These are phyloP conservation scores for Drosophila diplacantha DNA, from an alignment of 2,888 invertebrate genomes.

Conservation along the genomic window DNA sequence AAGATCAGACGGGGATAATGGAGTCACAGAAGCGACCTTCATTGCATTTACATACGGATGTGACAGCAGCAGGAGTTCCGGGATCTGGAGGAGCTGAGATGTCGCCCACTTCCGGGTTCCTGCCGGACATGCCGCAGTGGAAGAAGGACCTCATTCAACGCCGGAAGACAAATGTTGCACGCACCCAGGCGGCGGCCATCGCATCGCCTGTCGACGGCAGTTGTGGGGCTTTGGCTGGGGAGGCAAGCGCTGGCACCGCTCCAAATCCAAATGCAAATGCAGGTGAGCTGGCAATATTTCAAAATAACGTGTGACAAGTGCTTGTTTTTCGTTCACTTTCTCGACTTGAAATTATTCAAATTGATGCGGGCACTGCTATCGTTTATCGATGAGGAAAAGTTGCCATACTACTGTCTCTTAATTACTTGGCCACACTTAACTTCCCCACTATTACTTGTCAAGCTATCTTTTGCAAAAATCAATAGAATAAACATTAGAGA, in stretches of 20 bases:
- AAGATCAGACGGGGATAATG: constrained; percentile 32
- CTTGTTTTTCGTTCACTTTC: neutral
- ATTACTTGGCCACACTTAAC: neutral
- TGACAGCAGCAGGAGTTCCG: constrained; percentile 8
- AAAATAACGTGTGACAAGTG: neutral
- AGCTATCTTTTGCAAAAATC: neutral
- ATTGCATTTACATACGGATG: constrained; percentile 34
- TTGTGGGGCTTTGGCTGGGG: constrained; percentile 51
- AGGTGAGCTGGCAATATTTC: constrained; percentile 45
- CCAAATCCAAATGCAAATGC: constrained; percentile 44
- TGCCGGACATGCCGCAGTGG: constrained; percentile 85
- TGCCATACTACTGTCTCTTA: neutral
- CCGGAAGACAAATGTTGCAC: constrained; percentile 78
- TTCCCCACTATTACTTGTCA: neutral
- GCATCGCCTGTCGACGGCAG: constrained; percentile 45
- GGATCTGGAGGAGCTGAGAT: constrained; percentile 34
- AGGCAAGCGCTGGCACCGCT: constrained; percentile 22
- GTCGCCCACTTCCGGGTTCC: constrained; percentile 53
- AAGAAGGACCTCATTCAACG: constrained; percentile 89
- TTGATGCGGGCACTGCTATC: neutral
- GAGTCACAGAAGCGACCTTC: constrained; percentile 43
- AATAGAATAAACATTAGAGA: no score
- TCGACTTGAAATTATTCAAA: neutral
- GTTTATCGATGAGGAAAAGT: neutral
- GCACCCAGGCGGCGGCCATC: constrained; percentile 61